Evolutionary conservation across 1,140 invertebrate species (phyloP), one percentile per base, ranked within the genome.

Genomic region (Drosophila mojavensis): DNA sequence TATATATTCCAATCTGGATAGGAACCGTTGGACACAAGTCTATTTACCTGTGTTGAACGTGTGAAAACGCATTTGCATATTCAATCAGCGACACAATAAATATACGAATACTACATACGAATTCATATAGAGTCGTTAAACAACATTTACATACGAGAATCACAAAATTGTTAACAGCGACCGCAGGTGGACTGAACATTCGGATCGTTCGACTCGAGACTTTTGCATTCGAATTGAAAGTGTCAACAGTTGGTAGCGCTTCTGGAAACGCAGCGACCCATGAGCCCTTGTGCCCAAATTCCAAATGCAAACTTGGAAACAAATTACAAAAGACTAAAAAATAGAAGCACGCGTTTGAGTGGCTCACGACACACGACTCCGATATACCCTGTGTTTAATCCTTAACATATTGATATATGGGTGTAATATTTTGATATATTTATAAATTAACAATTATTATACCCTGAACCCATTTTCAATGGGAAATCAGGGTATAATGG

Each of bases 51-150:
- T 79, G 75, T n/a, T 41, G 43, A 81, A 88, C 76, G 84, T 89
- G 84, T 89, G 84, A 89, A 89, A 89, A 81, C 84, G 78, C 84
- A 89, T 89, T 89, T 89, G 84, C 84, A 89, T 89, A 89, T 89
- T 89, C 84, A 89, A 89, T 89, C 84, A 89, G 80, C 75, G 84
- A 65, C 84, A 89, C 84, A 89, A 89, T 89, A 89, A 89, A 89
- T 89, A 75, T 51, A 50, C 66, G 72, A 59, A 75, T 76, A 54
- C 78, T 86, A 86, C 82, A 86, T 69, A 83, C 83, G 84, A 90
- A 89, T 89, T 89, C 84, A 89, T 89, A 90, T 81, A 81, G 78
- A 84, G 80, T 78, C 75, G 84, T 89, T 89, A 89, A 89, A 89
- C 81, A 89, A 89, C 75, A 89, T 89, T 89, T 74, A 89, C 84